phyloP scores from a whole-genome alignment of 2,888 invertebrate genomes.

The Pardosa pseudoannulata region DNA sequence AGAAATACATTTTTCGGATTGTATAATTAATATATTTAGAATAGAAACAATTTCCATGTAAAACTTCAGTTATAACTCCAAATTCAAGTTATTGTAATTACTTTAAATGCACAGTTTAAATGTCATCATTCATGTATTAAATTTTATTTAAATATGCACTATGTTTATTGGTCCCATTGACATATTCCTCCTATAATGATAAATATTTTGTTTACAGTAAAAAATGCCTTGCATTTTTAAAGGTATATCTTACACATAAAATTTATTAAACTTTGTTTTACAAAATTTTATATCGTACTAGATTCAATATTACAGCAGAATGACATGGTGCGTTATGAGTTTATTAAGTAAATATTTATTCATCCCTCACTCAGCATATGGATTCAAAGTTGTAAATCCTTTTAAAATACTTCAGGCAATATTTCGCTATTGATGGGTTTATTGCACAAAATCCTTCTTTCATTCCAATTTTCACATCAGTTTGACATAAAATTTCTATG shows the following conservation, averaged over 20 bases:
- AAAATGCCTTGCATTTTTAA: too few relatives aligned
- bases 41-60: too few relatives aligned
- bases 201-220: too few relatives aligned
- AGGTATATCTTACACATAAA: neutral
- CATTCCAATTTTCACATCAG: neutral
- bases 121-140: too few relatives aligned
- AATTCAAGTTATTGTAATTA: too few relatives aligned
- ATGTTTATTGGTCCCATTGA: too few relatives aligned
- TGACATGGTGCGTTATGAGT: neutral
- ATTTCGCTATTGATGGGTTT: constrained; percentile 11
- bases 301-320: constrained; percentile 15
- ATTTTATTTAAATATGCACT: too few relatives aligned
- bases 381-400: neutral
- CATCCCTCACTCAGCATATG: neutral
- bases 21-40: too few relatives aligned
- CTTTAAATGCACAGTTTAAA: too few relatives aligned
- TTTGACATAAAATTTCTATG: neutral
- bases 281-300: neutral
- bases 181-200: too few relatives aligned
- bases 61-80: too few relatives aligned
- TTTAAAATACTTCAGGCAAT: constrained; percentile 29
- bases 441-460: neutral
- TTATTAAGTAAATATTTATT: constrained; percentile 27
- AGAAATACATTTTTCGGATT: too few relatives aligned
- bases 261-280: neutral